A percentile compares a stretch with the other conserved stretches of the same genome.
Conservation (phyloP, 2,888 invertebrate genomes). For the Chymomyza amoena region DNA sequence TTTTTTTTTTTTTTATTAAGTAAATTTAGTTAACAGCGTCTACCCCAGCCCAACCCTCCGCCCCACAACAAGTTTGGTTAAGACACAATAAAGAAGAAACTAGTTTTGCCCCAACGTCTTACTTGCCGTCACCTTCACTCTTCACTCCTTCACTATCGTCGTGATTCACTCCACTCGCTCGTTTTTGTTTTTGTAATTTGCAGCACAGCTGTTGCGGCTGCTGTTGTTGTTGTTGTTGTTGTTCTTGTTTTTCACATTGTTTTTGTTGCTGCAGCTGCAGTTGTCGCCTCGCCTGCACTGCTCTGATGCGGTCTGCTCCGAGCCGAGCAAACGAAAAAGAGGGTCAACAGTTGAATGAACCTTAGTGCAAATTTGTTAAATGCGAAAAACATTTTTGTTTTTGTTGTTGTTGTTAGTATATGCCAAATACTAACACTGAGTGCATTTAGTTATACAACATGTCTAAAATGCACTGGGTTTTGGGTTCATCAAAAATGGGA, state of each 20-base stretch:
- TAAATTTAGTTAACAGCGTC: too few species aligned
- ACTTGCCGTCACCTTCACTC: slow-evolving; percentile 16
- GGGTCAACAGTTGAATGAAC: slow-evolving; percentile 76
- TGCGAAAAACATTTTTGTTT: slow-evolving; percentile 32
- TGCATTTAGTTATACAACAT: background rate
- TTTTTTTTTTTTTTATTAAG: too few species aligned
- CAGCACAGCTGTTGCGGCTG: slow-evolving; percentile 49
- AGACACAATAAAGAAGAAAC: slow-evolving; percentile 8
- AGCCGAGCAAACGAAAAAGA: slow-evolving; percentile 50
- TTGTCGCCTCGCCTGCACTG: too few species aligned
- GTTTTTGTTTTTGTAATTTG: slow-evolving; percentile 6
- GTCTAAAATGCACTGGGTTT: too few species aligned
- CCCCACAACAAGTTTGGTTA: slow-evolving; percentile 27
- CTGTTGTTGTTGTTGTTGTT: background rate
- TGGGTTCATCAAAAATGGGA: too few species aligned
- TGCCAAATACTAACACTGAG: slow-evolving; percentile 14
- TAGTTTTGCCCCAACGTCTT: background rate
- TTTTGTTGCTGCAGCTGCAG: slow-evolving; percentile 14
- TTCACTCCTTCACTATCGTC: slow-evolving; percentile 18
- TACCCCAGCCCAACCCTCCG: background rate
- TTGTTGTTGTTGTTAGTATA: too few species aligned
- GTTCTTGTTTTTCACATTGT: slow-evolving; percentile 12
- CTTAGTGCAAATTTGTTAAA: slow-evolving; percentile 52
- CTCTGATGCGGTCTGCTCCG: too few species aligned
- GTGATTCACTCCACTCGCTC: too few species aligned